A percentile compares a stretch with the other conserved stretches of the same genome.
Conservation (phyloP, 2,797 vertebrate genomes). For the Amblyraja radiata region DNA sequence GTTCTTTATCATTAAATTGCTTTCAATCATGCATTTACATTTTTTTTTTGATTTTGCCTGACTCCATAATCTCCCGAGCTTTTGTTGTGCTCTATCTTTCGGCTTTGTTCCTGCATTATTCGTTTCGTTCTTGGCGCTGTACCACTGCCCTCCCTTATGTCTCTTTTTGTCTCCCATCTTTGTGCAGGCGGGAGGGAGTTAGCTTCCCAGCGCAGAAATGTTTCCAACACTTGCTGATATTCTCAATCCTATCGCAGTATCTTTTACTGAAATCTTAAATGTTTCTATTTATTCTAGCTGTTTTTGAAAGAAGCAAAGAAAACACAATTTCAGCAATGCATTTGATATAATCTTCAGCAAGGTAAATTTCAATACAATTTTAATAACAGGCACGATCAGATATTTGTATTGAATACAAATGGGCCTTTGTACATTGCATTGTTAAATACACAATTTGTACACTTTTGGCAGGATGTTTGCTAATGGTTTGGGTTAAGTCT, state of each 20-base stretch:
- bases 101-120: neutral
- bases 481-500: neutral
- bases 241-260: neutral
- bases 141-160: neutral
- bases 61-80: neutral
- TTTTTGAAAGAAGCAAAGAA: neutral
- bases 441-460: neutral
- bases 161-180: neutral
- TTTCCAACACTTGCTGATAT: neutral
- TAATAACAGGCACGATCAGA: neutral
- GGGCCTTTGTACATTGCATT: too few species aligned
- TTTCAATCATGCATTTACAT: constrained; percentile 7
- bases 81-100: neutral
- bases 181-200: too few species aligned
- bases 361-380: neutral
- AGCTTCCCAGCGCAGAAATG: neutral
- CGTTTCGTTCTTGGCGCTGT: neutral
- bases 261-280: neutral
- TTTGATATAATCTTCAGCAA: neutral
- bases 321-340: neutral
- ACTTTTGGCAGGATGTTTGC: neutral
- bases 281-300: constrained; percentile 6
- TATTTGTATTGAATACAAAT: neutral
- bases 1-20: neutral
- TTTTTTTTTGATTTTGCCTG: neutral